Conservation (phyloP, 30 jellyfish, hydroid and myxozoan genomes). For the Morbakka virulenta region DNA sequence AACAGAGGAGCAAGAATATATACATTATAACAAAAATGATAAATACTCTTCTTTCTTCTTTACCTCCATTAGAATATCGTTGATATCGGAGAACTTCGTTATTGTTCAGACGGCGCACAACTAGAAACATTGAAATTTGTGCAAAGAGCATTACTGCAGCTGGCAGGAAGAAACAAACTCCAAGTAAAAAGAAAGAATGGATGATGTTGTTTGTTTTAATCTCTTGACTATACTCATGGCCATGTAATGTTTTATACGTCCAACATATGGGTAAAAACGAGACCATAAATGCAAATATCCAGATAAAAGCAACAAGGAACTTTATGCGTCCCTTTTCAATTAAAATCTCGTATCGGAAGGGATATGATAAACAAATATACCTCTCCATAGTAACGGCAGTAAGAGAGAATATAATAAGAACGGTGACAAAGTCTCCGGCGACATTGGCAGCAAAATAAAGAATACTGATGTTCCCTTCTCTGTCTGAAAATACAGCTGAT, state of each 20-base stretch:
- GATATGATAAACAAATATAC: slow-evolving; percentile 35
- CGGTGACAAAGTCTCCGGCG: slow-evolving; percentile 21
- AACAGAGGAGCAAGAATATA: slow-evolving; percentile 30
- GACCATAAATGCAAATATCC: slow-evolving; percentile 34
- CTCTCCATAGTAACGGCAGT: slow-evolving; percentile 40
- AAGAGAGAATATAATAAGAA: slow-evolving; percentile 26
- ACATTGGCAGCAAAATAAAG: slow-evolving; percentile 36
- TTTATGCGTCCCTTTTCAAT: slow-evolving; percentile 19
- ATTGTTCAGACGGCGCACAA: slow-evolving; percentile 24
- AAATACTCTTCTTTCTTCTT: slow-evolving; percentile 28
- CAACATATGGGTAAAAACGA: slow-evolving; percentile 39
- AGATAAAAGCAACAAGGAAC: slow-evolving; percentile 30
- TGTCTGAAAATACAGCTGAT: neutral
- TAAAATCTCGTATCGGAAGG: slow-evolving; percentile 20
- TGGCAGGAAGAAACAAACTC: slow-evolving; percentile 38
- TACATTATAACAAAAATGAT: slow-evolving; percentile 48
- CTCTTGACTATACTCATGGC: neutral
- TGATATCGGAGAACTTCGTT: slow-evolving; percentile 4
- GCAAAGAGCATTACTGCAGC: slow-evolving; percentile 39
- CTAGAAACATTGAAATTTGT: slow-evolving; percentile 43
- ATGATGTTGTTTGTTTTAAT: neutral
- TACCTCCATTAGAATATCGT: neutral
- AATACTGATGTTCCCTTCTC: neutral
- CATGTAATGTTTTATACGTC: slow-evolving; percentile 5
- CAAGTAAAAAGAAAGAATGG: slow-evolving; percentile 34